phyloP scores from a whole-genome alignment of 1,140 invertebrate species.

The Zaprionus lachaisei region DNA sequence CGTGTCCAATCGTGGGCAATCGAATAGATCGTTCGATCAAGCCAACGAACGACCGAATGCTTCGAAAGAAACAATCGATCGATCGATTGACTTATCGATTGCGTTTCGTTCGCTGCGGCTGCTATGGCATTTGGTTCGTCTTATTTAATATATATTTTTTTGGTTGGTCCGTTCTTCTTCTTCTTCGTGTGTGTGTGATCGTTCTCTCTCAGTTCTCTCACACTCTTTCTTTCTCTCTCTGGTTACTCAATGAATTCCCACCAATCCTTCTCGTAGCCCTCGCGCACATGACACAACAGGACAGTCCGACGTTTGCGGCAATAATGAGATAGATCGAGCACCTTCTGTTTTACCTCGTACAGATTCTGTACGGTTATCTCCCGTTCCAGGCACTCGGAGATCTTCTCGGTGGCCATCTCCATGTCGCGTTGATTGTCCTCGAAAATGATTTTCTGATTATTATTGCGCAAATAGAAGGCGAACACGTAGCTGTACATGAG shows the following conservation, averaged over 20 bases:
- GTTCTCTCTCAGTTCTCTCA: neutral
- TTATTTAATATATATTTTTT: neutral
- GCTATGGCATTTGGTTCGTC: neutral
- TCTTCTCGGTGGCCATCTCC: constrained; percentile 97
- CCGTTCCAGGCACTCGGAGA: constrained; percentile 98
- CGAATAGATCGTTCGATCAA: neutral
- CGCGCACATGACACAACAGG: constrained; percentile 97
- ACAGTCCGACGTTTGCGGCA: constrained; percentile 98
- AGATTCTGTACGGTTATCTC: constrained; percentile 99
- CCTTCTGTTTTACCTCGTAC: constrained; percentile 98
- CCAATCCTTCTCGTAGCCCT: constrained; percentile 99
- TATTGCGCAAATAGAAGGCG: constrained; percentile 98
- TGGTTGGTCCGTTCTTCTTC: neutral
- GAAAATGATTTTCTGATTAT: constrained; percentile 99
- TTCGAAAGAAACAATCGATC: neutral
- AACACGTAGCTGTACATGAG: constrained; percentile 99
- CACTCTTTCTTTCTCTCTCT: neutral
- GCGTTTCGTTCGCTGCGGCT: neutral
- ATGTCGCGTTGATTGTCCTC: constrained; percentile 99
- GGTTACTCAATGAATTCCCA: constrained; percentile 94
- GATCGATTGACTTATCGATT: constrained; percentile 12
- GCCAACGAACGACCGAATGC: neutral
- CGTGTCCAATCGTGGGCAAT: constrained; percentile 9
- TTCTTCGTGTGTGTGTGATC: neutral
- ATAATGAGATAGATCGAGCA: constrained; percentile 96